phyloP scores from a whole-genome alignment of 2,113 vertebrate genomes.

The Pseudonaja textilis region DNA sequence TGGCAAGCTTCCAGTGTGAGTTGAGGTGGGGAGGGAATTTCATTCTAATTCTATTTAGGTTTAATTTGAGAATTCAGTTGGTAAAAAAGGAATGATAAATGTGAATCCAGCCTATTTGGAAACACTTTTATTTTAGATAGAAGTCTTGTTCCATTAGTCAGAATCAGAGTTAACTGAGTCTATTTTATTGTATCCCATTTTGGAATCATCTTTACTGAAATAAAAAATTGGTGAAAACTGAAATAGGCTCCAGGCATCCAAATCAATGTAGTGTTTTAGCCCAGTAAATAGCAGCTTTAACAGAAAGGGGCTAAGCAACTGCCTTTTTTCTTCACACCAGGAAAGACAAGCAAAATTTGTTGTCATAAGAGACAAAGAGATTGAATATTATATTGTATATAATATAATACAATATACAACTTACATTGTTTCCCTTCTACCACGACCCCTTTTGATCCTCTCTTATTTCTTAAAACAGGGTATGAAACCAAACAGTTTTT shows the following conservation, averaged over 20 bases:
- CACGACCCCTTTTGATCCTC: neutral
- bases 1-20: neutral
- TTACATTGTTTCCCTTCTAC: neutral
- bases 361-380: neutral
- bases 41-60: neutral
- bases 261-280: neutral
- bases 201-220: neutral
- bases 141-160: neutral
- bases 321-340: neutral
- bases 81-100: neutral
- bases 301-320: neutral
- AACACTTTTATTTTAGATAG: neutral
- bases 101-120: neutral
- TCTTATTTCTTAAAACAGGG: conserved; percentile 68
- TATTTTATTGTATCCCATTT: neutral
- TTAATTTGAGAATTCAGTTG: neutral
- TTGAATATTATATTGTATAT: neutral
- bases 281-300: neutral
- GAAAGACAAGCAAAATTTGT: neutral
- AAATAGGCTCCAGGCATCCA: neutral
- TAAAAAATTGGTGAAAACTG: neutral
- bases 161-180: neutral
- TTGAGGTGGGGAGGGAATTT: accelerated
- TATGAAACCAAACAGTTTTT: conserved; percentile 95
- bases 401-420: too few species aligned